Conservation (phyloP, 2,113 vertebrate species). For the Plectropomus leopardus region DNA sequence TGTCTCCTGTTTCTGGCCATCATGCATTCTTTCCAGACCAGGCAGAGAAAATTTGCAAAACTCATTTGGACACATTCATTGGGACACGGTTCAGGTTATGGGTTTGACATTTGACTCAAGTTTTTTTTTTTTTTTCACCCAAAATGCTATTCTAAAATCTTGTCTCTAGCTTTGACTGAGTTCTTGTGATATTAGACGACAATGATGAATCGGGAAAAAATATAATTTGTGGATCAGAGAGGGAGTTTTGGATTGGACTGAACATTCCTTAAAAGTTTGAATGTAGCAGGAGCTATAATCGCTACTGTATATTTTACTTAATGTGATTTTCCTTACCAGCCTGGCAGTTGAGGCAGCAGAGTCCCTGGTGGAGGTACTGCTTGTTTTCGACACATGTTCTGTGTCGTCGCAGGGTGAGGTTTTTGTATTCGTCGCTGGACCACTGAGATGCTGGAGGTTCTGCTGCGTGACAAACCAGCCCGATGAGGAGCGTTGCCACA, state of each 20-base stretch:
- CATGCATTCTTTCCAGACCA: slow-evolving; percentile 50
- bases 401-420: slow-evolving; percentile 72
- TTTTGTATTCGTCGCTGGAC: slow-evolving; percentile 62
- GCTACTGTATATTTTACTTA: neutral
- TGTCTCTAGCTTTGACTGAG: neutral
- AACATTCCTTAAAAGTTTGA: too few species aligned
- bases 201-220: neutral
- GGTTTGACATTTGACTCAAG: slow-evolving; percentile 31
- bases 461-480: slow-evolving; percentile 58
- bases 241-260: too few species aligned
- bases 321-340: slow-evolving; percentile 78
- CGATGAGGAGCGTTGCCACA: slow-evolving; percentile 51
- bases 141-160: neutral
- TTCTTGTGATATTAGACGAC: neutral
- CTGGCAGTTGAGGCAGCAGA: slow-evolving; percentile 85
- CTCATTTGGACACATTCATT: too few species aligned
- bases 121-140: neutral
- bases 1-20: slow-evolving; percentile 10
- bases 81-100: slow-evolving; percentile 14
- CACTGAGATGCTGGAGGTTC: slow-evolving; percentile 68
- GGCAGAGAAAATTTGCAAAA: slow-evolving; percentile 28
- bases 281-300: neutral
- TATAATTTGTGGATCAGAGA: neutral
- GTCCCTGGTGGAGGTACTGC: slow-evolving; percentile 78
- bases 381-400: slow-evolving; percentile 80